Evolutionary conservation across 64 coral and sea anemone genomes (phyloP), one percentile per base, ranked within the genome.

Genomic region (Acropora yongei): DNA sequence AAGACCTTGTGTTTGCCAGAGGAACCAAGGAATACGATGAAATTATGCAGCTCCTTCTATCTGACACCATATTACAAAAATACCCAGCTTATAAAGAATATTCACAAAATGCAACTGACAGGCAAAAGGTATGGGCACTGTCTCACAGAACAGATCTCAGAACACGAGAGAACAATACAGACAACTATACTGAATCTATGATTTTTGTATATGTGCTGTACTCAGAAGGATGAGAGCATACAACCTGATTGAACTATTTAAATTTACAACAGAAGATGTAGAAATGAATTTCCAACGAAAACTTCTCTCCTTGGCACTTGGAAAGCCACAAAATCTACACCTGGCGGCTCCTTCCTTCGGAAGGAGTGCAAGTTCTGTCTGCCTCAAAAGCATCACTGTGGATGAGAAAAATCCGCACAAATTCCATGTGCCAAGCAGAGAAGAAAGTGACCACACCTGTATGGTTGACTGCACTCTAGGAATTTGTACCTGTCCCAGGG

Each of bases 111-210:
- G 58, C 58, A 13, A 63, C 13, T 63, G 58, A 63, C 58, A 63
- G 58, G 58, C 8, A 63, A 63, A 63, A 92, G 18, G 57, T 30
- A 30, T 30, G 0, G 30, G 90, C 82, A 48, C 73, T 79, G 30
- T 86, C 73, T 20, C 51, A 92, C 11, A 11, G 75, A 16, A 8
- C 11, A 0, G 74, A 84, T 41, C 74, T 92, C 0, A 92, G 72
- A 77, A 86, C 90, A 51, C 69, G 81, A 6, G 90, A 83, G 2
- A 92, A 92, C 44, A 93, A 93, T 3, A 93, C 75, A 42, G 91
- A 93, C 39, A 87, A 93, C 61, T 87, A 87, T 68, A 87, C 91
- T 1, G 83, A 93, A 30, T 93, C 91, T 11, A 93, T 87, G 83
- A 87, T 93, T 48, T 51, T 63, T 63, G 79, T 94, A 8, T 94